Evolutionary conservation across 2,113 vertebrate genomes (phyloP), one percentile per base, ranked within the genome.

Genomic region (Mirza zaza): DNA sequence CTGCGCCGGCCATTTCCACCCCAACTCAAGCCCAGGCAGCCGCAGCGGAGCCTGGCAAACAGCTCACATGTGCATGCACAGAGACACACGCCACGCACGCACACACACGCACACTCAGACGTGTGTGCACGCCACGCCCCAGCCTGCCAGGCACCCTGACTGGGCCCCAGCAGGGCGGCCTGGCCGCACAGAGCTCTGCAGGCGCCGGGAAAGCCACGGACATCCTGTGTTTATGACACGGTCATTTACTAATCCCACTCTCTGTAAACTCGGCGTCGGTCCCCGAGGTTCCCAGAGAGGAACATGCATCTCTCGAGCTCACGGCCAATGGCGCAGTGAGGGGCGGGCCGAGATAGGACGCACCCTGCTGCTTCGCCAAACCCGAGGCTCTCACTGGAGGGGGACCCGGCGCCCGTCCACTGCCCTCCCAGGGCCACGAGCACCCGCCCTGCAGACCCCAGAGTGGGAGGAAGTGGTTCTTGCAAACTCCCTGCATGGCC

Each of bases 221-320:
- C 59, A 91, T 97, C 80, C 84, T 82, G 27, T 96, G 93, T 92
- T 96, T 97, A 79, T 83, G 75, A 71, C 77, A 0, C 81, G 36
- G 59, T 95, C 32, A 61, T 82, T 97, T 88, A 50, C 68, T 92
- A 55, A 97, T 65, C 81, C 96, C 45, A 84, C 88, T 76, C 76
- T 76, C 73, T 88, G 82, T 68, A 97, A 97, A 92, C 80, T 88
- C 70, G 25, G 68, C 59, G 81, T 57, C 32, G 2, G 21, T 36
- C 55, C 81, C 86, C 67, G 57, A 61, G 27, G 32, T 86, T 75
- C 73, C 73, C 42, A 70, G 52, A 34, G 61, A 85, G 59, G 68
- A 83, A 61, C 57, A 42, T 5, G 34, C 65, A 57, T 90, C 75
- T 81, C 80, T 39, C 20, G 13, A 55, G 71, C 92, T 61, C 42